Conservation (phyloP, 2,888 invertebrate species). For the Polyploca ridens region DNA sequence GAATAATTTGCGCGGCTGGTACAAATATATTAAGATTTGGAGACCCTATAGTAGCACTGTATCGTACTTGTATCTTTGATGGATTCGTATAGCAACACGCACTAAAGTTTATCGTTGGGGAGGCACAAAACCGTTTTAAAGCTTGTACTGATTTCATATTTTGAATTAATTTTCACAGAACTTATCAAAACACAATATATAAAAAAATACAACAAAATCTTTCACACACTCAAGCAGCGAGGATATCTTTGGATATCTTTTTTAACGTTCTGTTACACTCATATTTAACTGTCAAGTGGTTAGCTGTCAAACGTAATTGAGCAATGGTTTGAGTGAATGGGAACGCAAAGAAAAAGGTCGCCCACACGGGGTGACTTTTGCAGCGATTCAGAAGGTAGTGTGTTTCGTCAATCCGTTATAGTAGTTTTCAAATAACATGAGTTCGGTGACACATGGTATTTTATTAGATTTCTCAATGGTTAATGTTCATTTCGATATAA, state of each 20-base stretch:
- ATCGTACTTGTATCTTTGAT: constrained; percentile 58
- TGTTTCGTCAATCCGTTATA: too few species aligned
- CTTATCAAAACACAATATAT: neutral
- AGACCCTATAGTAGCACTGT: constrained; percentile 58
- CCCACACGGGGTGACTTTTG: too few species aligned
- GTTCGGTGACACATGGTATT: too few species aligned
- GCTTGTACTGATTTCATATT: constrained; percentile 66
- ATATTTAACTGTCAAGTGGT: neutral
- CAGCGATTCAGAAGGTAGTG: too few species aligned
- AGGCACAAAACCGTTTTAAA: constrained; percentile 48
- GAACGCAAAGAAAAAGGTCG: neutral
- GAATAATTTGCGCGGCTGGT: constrained; percentile 52
- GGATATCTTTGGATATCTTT: too few species aligned
- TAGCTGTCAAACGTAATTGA: too few species aligned
- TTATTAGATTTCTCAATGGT: too few species aligned
- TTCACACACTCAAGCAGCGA: neutral
- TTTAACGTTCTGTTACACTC: neutral
- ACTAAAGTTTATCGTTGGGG: constrained; percentile 42
- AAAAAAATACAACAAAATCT: neutral
- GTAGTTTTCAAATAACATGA: too few species aligned
- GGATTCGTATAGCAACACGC: constrained; percentile 52
- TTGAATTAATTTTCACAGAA: constrained; percentile 16
- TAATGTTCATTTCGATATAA: too few species aligned
- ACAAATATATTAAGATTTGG: constrained; percentile 48
- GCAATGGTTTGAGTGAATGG: neutral